Evolutionary conservation across 1,140 invertebrate genomes (phyloP), one percentile per base, ranked within the genome.

Genomic region (Drosophila sulfurigaster): DNA sequence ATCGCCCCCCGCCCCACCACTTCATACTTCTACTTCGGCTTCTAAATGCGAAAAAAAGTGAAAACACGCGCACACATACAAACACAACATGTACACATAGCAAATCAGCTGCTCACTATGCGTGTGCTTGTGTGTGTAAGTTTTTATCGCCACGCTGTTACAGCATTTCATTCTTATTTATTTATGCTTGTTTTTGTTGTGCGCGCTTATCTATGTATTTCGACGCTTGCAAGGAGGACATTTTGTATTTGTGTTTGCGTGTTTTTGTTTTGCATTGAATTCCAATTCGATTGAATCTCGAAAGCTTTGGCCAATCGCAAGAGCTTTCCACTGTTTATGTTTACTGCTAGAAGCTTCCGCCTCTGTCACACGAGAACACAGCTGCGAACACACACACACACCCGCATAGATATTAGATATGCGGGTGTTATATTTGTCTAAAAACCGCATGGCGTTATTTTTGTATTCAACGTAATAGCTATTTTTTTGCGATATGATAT

Each of bases 241-340:
- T 20, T 38, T 62, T 43, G 11, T n/a, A 35, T 38, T 62, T 43
- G 16, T n/a, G 16, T 20, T 52, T 58, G 64, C 1, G 32, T 32
- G 35, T 8, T 66, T 45, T 52, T 59, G 56, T 35, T 59, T 73
- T 73, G 35, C 15, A 38, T 13, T 8, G 15, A 25, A 57, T 15
- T n/a, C n/a, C 30, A 15, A 52, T 16, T 8, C 10, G 41, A 38
- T 28, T 35, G 51, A 38, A 43, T 43, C 20, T 25, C 13, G 30
- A 68, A 67, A 72, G 63, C 63, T 67, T n/a, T 13, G 13, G 32
- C 66, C 28, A 13, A 25, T n/a, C 13, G 15, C 5, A 48, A 70
- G 57, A 75, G 67, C 67, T 71, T 15, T 57, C 3, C 51, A 56
- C 57, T 56, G 66, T 70, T 67, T 74, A 66, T 72, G 69, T 66